phyloP scores from a whole-genome alignment of 2,888 invertebrate genomes.

The Rhagium mordax region DNA sequence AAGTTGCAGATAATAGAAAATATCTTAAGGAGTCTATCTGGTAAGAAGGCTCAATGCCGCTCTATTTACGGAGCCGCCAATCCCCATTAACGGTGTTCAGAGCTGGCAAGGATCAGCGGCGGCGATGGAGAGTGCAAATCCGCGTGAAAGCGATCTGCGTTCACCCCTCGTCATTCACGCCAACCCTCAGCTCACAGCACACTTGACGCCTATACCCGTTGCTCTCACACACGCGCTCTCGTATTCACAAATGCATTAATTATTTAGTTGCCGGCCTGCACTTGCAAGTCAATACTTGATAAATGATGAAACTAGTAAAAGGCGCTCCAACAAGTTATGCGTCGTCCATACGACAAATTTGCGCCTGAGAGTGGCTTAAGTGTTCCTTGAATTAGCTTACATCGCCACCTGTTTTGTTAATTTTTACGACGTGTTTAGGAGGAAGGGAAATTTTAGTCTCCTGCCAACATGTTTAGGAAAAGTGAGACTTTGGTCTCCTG shows the following conservation, averaged over 20 bases:
- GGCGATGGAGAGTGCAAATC: slow-evolving; percentile 65
- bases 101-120: slow-evolving; percentile 64
- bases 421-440: too few relatives aligned
- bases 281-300: neutral
- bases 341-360: too few relatives aligned
- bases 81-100: slow-evolving; percentile 68
- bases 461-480: too few relatives aligned
- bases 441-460: too few relatives aligned
- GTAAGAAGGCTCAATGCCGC: slow-evolving; percentile 68
- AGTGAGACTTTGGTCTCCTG: too few relatives aligned
- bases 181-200: slow-evolving; percentile 34
- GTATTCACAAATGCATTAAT: slow-evolving; percentile 27
- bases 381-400: too few relatives aligned
- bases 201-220: slow-evolving; percentile 28
- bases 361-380: too few relatives aligned
- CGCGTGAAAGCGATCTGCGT: slow-evolving; percentile 66
- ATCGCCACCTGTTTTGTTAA: too few relatives aligned
- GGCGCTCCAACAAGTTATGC: too few relatives aligned
- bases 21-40: slow-evolving; percentile 53
- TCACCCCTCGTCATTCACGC: slow-evolving; percentile 36
- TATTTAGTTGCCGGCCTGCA: slow-evolving; percentile 9
- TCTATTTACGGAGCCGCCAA: slow-evolving; percentile 70
- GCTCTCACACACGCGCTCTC: slow-evolving; percentile 32
- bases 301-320: too few relatives aligned
- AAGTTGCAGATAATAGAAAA: slow-evolving; percentile 33